Evolutionary conservation across 2,888 invertebrate genomes (phyloP).

Genomic region (Drosophila nr. perissopoda): DNA sequence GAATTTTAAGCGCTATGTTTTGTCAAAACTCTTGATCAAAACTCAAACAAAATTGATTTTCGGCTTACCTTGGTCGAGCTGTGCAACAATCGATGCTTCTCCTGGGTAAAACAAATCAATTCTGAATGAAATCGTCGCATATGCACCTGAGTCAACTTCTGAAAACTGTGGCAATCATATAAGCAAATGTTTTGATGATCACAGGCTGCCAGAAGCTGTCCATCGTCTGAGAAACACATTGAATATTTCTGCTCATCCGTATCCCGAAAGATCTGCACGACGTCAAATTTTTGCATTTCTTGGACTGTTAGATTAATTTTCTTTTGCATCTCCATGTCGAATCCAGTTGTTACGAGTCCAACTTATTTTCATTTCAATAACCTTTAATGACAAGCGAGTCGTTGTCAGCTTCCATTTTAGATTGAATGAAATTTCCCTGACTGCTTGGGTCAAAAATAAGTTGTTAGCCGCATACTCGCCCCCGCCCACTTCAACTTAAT

Average conservation of each 20-base stretch:
- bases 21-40: neutral
- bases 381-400: slow-evolving; percentile 17
- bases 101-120: slow-evolving; percentile 43
- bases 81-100: slow-evolving; percentile 39
- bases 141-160: slow-evolving; percentile 22
- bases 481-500: slow-evolving; percentile 54
- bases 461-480: neutral
- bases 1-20: neutral
- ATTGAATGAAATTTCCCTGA: neutral
- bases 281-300: slow-evolving; percentile 42
- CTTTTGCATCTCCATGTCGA: neutral
- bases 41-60: neutral
- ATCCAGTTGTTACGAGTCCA: too few species aligned
- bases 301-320: slow-evolving; percentile 28
- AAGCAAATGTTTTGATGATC: slow-evolving; percentile 40
- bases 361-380: neutral
- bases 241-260: slow-evolving; percentile 22
- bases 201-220: slow-evolving; percentile 35
- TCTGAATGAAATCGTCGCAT: slow-evolving; percentile 47
- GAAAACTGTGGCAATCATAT: slow-evolving; percentile 26
- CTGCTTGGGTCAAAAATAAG: neutral
- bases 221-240: slow-evolving; percentile 49
- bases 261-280: slow-evolving; percentile 38
- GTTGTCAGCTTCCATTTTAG: neutral
- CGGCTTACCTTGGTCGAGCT: slow-evolving; percentile 46